Evolutionary conservation across 2,888 invertebrate genomes (phyloP), one percentile per base, ranked within the genome.

Genomic region (Lasius platythorax): DNA sequence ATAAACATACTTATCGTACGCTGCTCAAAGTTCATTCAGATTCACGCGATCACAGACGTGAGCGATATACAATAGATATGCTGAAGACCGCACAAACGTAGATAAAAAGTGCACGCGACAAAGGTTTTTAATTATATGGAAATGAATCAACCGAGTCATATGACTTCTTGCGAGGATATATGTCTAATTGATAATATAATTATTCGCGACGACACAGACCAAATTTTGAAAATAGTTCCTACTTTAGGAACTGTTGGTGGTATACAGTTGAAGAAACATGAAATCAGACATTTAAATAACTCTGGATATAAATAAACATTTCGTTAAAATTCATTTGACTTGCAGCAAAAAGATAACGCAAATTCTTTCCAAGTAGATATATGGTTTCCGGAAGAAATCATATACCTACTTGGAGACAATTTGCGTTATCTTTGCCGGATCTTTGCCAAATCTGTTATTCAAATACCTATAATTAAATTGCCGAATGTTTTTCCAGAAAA

Each of bases 1-100:
- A 50, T 66, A 66, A 75, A 56, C 28, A 28, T n/a, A 9, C 66
- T 40, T 73, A 64, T 82, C 43, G 18, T 30, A 8, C 9, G 0
- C 4, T 0, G 89, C 40, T 64, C 85, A 83, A 89, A 89, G 87
- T 88, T 67, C 89, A n/a, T 5, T 66, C 18, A 30, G 61, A 53
- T 56, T 64, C 43, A 9, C 33, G 43, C 6, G 18, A 37, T 75
- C 23, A 15, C 33, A 40, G 30, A 3, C 40, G 37, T 78, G 61
- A 64, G 33, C 23, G 58, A 82, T 56, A 53, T 3, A 28, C 2
- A 37, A 40, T 30, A 40, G 18, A 30, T 50, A 15, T 68, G 15
- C 37, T 72, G 28, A 28, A 11, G 8, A 83, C 68, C 28, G 15
- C 11, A 72, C 28, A 40, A 15, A 40, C 53, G 46, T 70, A 81